Percentiles rank a stretch among this genome's conserved stretches.
phyloP scores from a whole-genome alignment of 2,797 vertebrate genomes.

The Rhinophrynus dorsalis region DNA sequence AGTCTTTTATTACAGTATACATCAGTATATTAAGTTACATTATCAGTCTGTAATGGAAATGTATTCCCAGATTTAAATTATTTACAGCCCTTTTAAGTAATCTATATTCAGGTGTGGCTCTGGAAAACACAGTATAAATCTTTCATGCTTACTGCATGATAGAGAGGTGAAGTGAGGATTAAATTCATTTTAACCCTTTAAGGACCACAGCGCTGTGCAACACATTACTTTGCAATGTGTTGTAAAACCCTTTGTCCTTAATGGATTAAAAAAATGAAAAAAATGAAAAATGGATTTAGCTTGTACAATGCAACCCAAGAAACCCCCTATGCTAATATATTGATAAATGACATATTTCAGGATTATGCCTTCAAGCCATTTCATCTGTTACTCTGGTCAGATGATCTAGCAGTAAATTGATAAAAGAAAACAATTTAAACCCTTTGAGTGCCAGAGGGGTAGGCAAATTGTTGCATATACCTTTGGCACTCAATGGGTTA shows the following conservation, averaged over 20 bases:
- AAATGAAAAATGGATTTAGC: conserved; percentile 68
- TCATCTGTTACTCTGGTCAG: conserved; percentile 69
- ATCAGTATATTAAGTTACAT: conserved; percentile 96
- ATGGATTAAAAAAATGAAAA: conserved; percentile 62
- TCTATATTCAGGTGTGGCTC: conserved; percentile 98
- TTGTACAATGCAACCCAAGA: conserved; percentile 73
- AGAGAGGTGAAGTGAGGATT: conserved; percentile 81
- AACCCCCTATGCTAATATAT: conserved; percentile 71
- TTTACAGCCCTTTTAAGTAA: conserved; percentile 97
- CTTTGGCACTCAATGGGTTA: no score
- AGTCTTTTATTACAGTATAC: conserved; percentile 74
- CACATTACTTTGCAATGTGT: no score
- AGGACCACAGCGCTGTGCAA: no score
- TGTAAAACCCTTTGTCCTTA: no score
- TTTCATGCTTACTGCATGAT: conserved; percentile 87
- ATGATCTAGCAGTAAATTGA: conserved; percentile 64
- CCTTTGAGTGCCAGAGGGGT: no score
- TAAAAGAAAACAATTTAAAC: conserved; percentile 71
- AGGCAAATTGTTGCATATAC: no score
- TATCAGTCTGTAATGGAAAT: conserved; percentile 91
- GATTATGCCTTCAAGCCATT: conserved; percentile 65
- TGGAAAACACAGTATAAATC: conserved; percentile 86
- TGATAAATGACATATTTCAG: conserved; percentile 75
- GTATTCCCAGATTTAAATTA: conserved; percentile 98
- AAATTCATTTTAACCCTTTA: conserved; percentile 76